These are phyloP conservation scores for Oscheius onirici DNA, from an alignment of 2,888 invertebrate genomes.

Conservation along the genomic window DNA sequence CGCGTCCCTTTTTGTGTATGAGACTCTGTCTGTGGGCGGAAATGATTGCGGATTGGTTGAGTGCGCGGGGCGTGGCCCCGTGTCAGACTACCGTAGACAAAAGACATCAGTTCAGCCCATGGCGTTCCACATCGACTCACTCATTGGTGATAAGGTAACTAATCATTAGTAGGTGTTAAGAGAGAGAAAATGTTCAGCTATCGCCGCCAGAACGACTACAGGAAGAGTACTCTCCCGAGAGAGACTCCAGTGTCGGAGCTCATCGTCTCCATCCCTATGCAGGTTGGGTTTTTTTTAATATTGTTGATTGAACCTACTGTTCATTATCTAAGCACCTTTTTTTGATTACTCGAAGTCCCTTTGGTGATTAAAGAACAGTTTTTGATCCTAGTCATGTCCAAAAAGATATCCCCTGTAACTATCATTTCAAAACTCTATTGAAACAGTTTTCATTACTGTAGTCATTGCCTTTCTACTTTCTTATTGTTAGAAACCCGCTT, in stretches of 20 bases:
- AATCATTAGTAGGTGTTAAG: neutral
- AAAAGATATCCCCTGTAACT: no score
- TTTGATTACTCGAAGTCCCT: no score
- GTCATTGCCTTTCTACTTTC: no score
- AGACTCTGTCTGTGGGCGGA: slow-evolving; percentile 5
- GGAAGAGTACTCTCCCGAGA: slow-evolving; percentile 18
- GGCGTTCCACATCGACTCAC: slow-evolving; percentile 51
- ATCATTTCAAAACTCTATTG: no score
- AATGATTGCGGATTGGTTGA: slow-evolving; percentile 31
- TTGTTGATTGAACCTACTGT: no score
- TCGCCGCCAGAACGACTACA: slow-evolving; percentile 22
- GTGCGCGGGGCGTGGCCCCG: slow-evolving; percentile 10
- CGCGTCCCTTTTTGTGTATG: neutral
- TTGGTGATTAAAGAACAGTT: no score
- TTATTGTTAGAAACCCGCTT: no score
- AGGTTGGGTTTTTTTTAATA: slow-evolving; percentile 15
- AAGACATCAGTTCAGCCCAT: slow-evolving; percentile 17
- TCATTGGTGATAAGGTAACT: slow-evolving; percentile 49
- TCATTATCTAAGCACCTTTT: no score
- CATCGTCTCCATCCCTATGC: slow-evolving; percentile 22
- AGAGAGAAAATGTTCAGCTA: neutral
- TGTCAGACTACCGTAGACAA: slow-evolving; percentile 23
- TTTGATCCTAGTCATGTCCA: no score
- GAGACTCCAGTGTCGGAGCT: neutral
- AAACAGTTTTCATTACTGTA: no score